phyloP scores from a whole-genome alignment of 1,140 invertebrate species.

The Sinella curviseta region DNA sequence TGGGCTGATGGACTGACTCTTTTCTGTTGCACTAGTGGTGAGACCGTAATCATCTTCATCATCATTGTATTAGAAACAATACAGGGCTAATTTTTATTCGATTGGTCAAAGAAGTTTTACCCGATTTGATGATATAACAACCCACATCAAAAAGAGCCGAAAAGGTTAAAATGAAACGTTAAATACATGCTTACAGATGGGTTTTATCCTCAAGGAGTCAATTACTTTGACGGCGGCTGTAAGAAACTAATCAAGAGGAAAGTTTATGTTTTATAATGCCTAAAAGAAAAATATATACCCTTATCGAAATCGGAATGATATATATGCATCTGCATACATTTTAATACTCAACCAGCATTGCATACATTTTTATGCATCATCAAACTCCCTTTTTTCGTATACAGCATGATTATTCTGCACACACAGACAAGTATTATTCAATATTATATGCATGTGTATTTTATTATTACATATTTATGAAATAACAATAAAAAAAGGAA shows the following conservation, averaged over 20 bases:
- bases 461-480: too few relatives aligned
- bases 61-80: constrained; percentile 17
- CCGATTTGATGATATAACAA: constrained; percentile 42
- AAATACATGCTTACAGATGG: constrained; percentile 41
- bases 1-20: not conserved
- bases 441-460: too few relatives aligned
- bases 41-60: constrained; percentile 9
- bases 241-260: constrained; percentile 46
- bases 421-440: too few relatives aligned
- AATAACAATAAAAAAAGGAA: too few relatives aligned
- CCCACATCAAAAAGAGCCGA: constrained; percentile 43
- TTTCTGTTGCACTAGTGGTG: not conserved
- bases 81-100: constrained; percentile 44
- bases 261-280: constrained; percentile 38
- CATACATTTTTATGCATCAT: not conserved
- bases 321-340: too few relatives aligned
- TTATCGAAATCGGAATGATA: too few relatives aligned
- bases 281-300: not conserved
- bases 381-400: too few relatives aligned
- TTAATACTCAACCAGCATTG: too few relatives aligned
- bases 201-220: constrained; percentile 44
- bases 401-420: too few relatives aligned
- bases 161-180: constrained; percentile 35
- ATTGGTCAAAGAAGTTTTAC: constrained; percentile 42
- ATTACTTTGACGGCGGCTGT: constrained; percentile 48